phyloP scores from a whole-genome alignment of 2,113 vertebrate genomes.

The Lanius collurio region DNA sequence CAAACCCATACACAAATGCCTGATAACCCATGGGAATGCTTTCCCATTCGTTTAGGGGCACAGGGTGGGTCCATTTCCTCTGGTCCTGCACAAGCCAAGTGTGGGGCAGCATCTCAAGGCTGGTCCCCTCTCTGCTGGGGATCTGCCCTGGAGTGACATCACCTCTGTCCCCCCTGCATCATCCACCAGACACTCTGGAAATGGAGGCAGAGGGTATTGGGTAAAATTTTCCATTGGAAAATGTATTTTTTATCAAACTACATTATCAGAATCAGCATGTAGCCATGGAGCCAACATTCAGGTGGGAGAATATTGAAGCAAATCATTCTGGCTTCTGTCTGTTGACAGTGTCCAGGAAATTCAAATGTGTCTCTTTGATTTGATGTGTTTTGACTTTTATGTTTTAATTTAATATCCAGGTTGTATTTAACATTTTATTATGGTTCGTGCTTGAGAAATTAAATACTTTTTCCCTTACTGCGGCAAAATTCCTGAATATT shows the following conservation, averaged over 20 bases:
- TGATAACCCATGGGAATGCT: slow-evolving; percentile 14
- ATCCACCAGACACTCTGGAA: background rate
- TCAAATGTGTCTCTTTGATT: slow-evolving; percentile 3
- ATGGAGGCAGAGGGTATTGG: background rate
- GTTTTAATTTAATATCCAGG: slow-evolving; percentile 45
- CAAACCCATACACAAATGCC: slow-evolving; percentile 20
- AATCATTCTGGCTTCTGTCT: background rate
- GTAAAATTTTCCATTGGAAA: background rate
- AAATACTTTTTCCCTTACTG: slow-evolving; percentile 10
- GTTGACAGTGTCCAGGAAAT: slow-evolving; percentile 35
- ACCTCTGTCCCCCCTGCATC: background rate
- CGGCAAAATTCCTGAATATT: background rate
- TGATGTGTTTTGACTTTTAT: slow-evolving; percentile 32
- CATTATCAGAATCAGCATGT: background rate
- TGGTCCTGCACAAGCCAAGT: background rate
- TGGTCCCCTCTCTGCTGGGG: background rate
- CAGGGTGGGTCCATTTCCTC: background rate
- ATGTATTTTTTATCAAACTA: background rate
- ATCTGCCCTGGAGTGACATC: background rate
- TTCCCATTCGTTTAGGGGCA: background rate
- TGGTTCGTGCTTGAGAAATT: background rate
- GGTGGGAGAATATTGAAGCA: background rate
- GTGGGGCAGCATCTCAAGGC: background rate
- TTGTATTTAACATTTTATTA: slow-evolving; percentile 33
- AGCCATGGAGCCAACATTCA: background rate